Base-by-base conservation (phyloP, 1,140 invertebrate genomes). In the Cepaea nemoralis region DNA sequence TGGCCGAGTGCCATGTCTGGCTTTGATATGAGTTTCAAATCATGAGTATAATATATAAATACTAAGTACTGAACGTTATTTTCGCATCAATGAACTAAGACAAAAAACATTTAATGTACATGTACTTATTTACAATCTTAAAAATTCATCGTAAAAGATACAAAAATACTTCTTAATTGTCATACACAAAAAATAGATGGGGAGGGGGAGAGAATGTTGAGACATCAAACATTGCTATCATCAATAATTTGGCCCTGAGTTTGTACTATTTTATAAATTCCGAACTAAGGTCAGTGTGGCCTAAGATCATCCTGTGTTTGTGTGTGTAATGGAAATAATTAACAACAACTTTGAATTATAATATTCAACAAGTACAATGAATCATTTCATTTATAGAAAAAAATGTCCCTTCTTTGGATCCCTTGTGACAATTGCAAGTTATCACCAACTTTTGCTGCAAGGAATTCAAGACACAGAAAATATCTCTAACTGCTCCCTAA, bases 171-270 rank as follows among this genome's bases (percentile, higher is more conserved):
- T 5, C 2, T 33, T 24, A 12, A 40, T 39, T 14, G 37, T 40
- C 40, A 42, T 40, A 70, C 6, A 39, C 1, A 70, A 70, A n/a
- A n/a, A 3, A 40, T 55, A 55, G 8, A 45, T n/a, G n/a, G n/a
- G n/a, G n/a, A n/a, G n/a, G n/a, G n/a, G n/a, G n/a, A n/a, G n/a
- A n/a, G n/a, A n/a, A n/a, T 69, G 22, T 40, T 70, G 10, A 70
- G 22, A 70, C 19, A 70, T 42, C 42, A 74, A 45, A 48, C 40
- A 50, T 50, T 74, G 42, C 42, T 50, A 74, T 74, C 16, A 74
- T 73, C 70, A 74, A 27, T 74, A 48, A 48, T 74, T 74, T n/a
- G 50, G 31, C 71, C 71, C 71, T 74, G 71, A 74, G 71, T 42
- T 74, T 63, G 27, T 31, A 31, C n/a, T 63, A 27, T 31, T 5